Evolutionary conservation across 2,113 vertebrate species (phyloP), one percentile per base, ranked within the genome.

Genomic region (Calyptommatus sinebrachiatus): DNA sequence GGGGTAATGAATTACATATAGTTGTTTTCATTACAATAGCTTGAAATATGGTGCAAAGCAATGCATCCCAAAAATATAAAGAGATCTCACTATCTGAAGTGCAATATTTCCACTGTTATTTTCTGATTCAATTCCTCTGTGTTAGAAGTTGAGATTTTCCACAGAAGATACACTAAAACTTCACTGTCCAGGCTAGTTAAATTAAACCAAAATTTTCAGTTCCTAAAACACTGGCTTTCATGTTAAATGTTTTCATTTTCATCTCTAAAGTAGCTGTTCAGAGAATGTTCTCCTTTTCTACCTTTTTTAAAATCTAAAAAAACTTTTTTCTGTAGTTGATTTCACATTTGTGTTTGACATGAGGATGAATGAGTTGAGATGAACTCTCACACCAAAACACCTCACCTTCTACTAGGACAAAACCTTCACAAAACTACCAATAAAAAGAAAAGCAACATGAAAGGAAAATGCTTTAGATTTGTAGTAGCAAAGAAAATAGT

Each of bases 171-270:
- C 76, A 65, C 68, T 80, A 75, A 85, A 41, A 69, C 5, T 66
- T 45, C 73, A 8, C 61, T 10, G 35, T 83, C n/a, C 71, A 86
- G 24, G 4, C 50, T 71, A 78, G 70, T 1, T 82, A 86, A 82
- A 85, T 86, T 89, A 82, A 85, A 86, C 7, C 2, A 2, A 1
- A 57, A 83, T 81, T 90, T 88, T 82, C 79, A 71, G 60, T 67
- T 87, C 41, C 71, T 70, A 35, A 83, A 87, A 35, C 11, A 82
- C 80, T 41, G 66, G 46, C 63, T 71, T 92, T 83, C 57, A 79
- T 71, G 53, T 41, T 24, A 21, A 79, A 76, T 72, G 70, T 60
- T 85, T 90, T 88, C 29, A 10, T 79, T 84, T 88, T 91, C 46
- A 61, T 45, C 80, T 89, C 63, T 31, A 81, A 90, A 90, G 61